Conservation (phyloP, 2,888 invertebrate species). For the Nomada ferruginata region DNA sequence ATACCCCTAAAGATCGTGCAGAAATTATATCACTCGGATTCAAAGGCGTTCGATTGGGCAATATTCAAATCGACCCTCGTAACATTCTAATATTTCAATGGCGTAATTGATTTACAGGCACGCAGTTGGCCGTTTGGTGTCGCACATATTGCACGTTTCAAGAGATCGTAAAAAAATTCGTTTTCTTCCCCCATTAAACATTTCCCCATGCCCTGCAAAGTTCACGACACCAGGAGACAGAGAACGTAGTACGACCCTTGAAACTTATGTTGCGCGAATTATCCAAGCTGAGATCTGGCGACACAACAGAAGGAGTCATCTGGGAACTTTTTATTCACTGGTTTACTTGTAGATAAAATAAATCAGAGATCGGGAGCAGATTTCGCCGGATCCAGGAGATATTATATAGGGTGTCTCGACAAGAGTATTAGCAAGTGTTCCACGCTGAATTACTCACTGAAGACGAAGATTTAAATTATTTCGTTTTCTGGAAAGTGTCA, state of each 20-base stretch:
- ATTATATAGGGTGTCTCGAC: slow-evolving; percentile 28
- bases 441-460: too few species aligned
- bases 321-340: not conserved
- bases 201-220: not conserved
- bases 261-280: not conserved
- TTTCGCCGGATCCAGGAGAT: slow-evolving; percentile 17
- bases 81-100: slow-evolving; percentile 48
- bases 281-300: not conserved
- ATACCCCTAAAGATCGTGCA: slow-evolving; percentile 17
- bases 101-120: slow-evolving; percentile 40
- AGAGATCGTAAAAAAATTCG: slow-evolving; percentile 13
- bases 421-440: too few species aligned
- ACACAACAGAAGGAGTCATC: not conserved
- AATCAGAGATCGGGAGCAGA: slow-evolving; percentile 11
- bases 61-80: slow-evolving; percentile 35
- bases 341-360: slow-evolving; percentile 22
- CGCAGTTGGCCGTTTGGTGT: slow-evolving; percentile 1
- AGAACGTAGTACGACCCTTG: not conserved
- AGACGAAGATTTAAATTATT: not conserved
- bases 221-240: not conserved
- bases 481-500: not conserved
- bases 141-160: slow-evolving; percentile 2
- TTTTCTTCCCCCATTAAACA: slow-evolving; percentile 17
- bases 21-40: slow-evolving; percentile 37
- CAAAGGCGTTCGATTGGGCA: slow-evolving; percentile 23